phyloP scores from a whole-genome alignment of 1,140 invertebrate genomes.

The Drosophila elegans region DNA sequence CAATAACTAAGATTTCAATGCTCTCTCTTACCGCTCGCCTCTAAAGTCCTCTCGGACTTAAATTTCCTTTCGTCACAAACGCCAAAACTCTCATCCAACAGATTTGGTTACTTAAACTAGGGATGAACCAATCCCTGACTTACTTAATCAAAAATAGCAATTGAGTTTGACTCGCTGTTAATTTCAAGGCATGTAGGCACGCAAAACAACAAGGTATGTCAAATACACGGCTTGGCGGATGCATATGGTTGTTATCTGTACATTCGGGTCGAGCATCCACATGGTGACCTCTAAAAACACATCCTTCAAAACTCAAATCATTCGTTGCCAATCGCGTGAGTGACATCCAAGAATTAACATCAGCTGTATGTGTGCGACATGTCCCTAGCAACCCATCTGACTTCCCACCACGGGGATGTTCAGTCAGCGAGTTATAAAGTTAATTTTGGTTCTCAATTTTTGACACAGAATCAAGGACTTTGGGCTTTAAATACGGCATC shows the following conservation, averaged over 20 bases:
- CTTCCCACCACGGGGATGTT: background rate
- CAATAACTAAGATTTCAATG: background rate
- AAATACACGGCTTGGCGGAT: background rate
- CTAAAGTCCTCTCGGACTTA: background rate
- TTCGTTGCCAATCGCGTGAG: background rate
- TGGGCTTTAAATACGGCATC: background rate
- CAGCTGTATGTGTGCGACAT: too few species aligned
- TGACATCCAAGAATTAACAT: background rate
- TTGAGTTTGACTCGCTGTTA: background rate
- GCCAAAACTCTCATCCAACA: too few species aligned
- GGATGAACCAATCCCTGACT: background rate
- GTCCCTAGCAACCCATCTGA: background rate
- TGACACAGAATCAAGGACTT: background rate
- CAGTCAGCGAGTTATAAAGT: background rate
- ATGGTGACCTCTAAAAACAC: background rate
- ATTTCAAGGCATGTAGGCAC: background rate
- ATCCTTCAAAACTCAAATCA: background rate
- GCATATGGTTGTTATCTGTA: constrained; percentile 1
- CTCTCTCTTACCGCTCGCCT: background rate
- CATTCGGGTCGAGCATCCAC: background rate
- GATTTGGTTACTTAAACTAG: too few species aligned
- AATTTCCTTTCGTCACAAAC: background rate
- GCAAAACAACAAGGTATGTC: background rate
- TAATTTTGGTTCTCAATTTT: background rate
- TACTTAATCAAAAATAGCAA: background rate